Evolutionary conservation across 2,888 invertebrate species (phyloP).

Genomic region (Drosophila borborema): DNA sequence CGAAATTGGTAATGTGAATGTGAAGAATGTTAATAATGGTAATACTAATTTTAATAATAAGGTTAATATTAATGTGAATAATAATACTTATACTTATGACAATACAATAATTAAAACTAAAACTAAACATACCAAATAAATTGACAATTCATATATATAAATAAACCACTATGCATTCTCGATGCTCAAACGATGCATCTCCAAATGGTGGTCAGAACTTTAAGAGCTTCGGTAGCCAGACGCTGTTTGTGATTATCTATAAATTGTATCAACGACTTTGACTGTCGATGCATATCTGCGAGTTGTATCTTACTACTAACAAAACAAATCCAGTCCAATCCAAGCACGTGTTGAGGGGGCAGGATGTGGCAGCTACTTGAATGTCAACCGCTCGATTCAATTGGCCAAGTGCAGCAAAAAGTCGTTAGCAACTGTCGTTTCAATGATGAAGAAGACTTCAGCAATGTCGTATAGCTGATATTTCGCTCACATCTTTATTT

Average conservation of each 20-base stretch:
- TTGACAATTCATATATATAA: neutral
- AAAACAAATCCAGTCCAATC: conserved; percentile 35
- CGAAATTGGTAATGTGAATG: neutral
- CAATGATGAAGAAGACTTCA: conserved; percentile 70
- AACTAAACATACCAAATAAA: neutral
- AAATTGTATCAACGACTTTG: conserved; percentile 59
- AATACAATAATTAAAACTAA: neutral
- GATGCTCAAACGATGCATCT: conserved; percentile 15
- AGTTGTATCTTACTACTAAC: conserved; percentile 56
- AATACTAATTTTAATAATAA: neutral
- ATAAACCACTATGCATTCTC: conserved; percentile 32
- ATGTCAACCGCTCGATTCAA: conserved; percentile 67
- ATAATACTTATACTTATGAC: neutral
- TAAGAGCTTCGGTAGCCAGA: conserved; percentile 32
- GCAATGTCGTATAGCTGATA: conserved; percentile 32
- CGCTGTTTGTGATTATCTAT: conserved; percentile 41
- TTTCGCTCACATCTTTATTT: conserved; percentile 25
- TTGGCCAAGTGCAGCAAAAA: conserved; percentile 47
- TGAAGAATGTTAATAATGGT: neutral
- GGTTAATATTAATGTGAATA: neutral
- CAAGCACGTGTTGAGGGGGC: conserved; percentile 58
- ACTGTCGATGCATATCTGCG: conserved; percentile 61
- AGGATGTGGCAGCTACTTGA: conserved; percentile 47
- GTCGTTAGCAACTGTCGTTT: conserved; percentile 74
- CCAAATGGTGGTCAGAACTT: conserved; percentile 7